Percentiles rank a stretch among this genome's conserved stretches.
Conservation (phyloP, 1,140 invertebrate species). For the Rhopalosiphum maidis region DNA sequence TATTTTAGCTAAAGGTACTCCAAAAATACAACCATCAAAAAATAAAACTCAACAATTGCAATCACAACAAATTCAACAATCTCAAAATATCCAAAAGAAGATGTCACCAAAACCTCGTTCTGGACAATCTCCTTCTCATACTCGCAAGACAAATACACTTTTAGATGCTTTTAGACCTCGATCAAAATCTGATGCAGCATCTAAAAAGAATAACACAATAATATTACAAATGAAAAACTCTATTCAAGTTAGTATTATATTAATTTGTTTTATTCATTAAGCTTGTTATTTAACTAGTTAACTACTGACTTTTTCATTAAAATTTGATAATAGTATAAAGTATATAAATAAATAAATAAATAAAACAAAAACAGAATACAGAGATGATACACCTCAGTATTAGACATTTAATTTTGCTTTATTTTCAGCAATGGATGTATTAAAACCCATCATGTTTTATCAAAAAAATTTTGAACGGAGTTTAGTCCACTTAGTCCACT, state of each 20-base stretch:
- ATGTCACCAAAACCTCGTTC: constrained; percentile 50
- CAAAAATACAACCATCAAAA: constrained; percentile 48
- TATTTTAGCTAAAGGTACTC: constrained; percentile 60
- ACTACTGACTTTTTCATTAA: neutral
- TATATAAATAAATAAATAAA: too few species aligned
- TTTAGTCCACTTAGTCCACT: too few species aligned
- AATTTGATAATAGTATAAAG: too few species aligned
- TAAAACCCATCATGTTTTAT: too few species aligned
- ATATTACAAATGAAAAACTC: constrained; percentile 82
- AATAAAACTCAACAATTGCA: constrained; percentile 44
- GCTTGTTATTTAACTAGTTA: too few species aligned
- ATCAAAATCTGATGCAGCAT: constrained; percentile 78
- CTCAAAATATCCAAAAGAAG: constrained; percentile 24
- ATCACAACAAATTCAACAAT: constrained; percentile 16
- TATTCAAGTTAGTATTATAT: constrained; percentile 70
- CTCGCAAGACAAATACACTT: constrained; percentile 67
- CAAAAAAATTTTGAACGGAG: too few species aligned
- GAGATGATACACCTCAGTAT: too few species aligned
- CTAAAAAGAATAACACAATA: constrained; percentile 72
- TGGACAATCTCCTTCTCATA: constrained; percentile 64
- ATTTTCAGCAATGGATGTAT: too few species aligned
- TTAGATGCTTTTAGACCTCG: constrained; percentile 85
- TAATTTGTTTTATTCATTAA: neutral
- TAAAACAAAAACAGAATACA: too few species aligned
- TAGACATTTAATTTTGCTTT: too few species aligned